phyloP scores from a whole-genome alignment of 1,140 invertebrate genomes.

The Atopsyche davidsoni region DNA sequence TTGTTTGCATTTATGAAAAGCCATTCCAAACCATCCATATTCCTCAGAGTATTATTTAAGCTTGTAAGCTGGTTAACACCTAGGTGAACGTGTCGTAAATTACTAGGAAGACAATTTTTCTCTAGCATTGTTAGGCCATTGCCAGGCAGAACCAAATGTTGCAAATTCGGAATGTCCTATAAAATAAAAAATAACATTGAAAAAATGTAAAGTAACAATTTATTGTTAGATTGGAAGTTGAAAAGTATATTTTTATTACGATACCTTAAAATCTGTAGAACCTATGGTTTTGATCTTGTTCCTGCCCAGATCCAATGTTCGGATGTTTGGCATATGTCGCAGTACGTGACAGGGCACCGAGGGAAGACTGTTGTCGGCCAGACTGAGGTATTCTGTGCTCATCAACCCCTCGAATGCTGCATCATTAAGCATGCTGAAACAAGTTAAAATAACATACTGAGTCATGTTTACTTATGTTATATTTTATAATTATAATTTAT shows the following conservation, averaged over 20 bases:
- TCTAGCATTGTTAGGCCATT: constrained; percentile 66
- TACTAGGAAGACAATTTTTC: constrained; percentile 56
- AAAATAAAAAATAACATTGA: constrained; percentile 31
- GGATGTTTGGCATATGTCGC: constrained; percentile 61
- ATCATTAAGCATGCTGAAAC: no score
- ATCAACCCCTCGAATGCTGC: no score
- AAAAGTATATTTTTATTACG: no score
- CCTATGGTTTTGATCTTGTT: constrained; percentile 59
- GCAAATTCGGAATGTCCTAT: constrained; percentile 61
- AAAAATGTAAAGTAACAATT: background rate
- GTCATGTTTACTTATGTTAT: no score
- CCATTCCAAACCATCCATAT: constrained; percentile 66
- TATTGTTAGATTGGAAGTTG: background rate
- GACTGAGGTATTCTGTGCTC: no score
- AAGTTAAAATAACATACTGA: no score
- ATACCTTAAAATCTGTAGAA: constrained; percentile 58
- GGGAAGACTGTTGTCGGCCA: constrained; percentile 56
- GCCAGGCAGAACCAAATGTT: constrained; percentile 61
- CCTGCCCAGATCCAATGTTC: constrained; percentile 65
- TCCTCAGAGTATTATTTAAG: constrained; percentile 67
- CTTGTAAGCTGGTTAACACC: constrained; percentile 63
- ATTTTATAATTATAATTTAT: no score
- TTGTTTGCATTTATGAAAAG: constrained; percentile 71
- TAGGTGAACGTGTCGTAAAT: constrained; percentile 61
- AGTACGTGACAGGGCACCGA: constrained; percentile 65